Evolutionary conservation across 2,113 vertebrate species (phyloP).

Genomic region (Abramis brama): DNA sequence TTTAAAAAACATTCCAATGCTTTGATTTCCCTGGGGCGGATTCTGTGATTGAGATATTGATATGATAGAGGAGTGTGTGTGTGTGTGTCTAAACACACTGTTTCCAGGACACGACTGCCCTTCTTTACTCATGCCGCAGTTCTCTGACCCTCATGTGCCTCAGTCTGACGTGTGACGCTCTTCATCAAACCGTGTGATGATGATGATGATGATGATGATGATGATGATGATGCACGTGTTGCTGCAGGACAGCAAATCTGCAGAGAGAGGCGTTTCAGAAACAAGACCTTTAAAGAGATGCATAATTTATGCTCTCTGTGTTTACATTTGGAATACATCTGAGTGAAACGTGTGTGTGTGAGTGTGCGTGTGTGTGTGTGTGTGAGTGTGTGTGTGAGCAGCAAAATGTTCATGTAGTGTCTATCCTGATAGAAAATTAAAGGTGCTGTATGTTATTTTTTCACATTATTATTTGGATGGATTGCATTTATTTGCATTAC

Average conservation of each 20-base stretch:
- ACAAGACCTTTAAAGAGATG: constrained; percentile 12
- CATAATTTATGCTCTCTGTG: constrained; percentile 23
- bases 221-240: not conserved
- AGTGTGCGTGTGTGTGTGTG: too few relatives aligned
- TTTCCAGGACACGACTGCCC: not conserved
- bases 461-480: too few relatives aligned
- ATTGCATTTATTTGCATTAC: too few relatives aligned
- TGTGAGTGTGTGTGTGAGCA: not conserved
- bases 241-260: not conserved
- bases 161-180: not conserved
- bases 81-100: not conserved
- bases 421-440: not conserved
- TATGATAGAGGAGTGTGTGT: not conserved
- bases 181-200: not conserved
- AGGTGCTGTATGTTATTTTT: too few relatives aligned
- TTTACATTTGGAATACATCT: not conserved
- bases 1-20: not conserved
- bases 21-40: not conserved
- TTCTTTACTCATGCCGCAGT: not conserved
- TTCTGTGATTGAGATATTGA: constrained; percentile 1
- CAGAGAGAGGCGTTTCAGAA: not conserved
- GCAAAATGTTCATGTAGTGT: not conserved
- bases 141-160: not conserved
- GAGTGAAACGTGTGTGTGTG: not conserved
- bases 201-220: too few relatives aligned